These are phyloP conservation scores for Venturia canescens DNA, from an alignment of 1,140 invertebrate species.

Conservation along the genomic window DNA sequence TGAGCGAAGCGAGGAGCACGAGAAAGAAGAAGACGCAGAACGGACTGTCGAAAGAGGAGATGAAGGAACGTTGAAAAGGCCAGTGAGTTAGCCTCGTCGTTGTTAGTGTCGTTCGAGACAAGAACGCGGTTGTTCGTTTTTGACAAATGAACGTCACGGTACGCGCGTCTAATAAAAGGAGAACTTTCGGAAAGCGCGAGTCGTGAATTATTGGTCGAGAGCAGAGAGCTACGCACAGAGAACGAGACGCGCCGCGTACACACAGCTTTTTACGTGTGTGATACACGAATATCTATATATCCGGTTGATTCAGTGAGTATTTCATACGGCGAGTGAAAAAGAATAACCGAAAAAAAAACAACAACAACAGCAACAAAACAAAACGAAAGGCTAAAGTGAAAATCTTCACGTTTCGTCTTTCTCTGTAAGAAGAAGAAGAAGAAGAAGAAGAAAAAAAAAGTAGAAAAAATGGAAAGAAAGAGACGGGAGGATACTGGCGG, in stretches of 20 bases:
- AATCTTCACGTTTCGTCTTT: slow-evolving; percentile 30
- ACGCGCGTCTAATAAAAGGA: slow-evolving; percentile 50
- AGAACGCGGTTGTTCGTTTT: slow-evolving; percentile 48
- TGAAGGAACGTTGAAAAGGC: background rate
- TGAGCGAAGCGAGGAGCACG: background rate
- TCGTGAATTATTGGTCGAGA: slow-evolving; percentile 28
- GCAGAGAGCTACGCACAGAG: slow-evolving; percentile 16
- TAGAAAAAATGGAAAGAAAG: background rate
- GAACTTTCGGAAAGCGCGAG: slow-evolving; percentile 42
- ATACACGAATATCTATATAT: slow-evolving; percentile 6
- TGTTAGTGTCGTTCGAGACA: slow-evolving; percentile 44
- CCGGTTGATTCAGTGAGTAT: background rate
- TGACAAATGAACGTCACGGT: slow-evolving; percentile 61
- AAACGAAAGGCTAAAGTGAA: slow-evolving; percentile 34
- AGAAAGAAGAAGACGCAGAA: slow-evolving; percentile 6
- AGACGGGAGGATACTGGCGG: slow-evolving; percentile 27
- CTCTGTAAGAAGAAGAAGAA: slow-evolving; percentile 12
- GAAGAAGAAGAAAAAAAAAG: background rate
- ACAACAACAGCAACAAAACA: too few relatives aligned
- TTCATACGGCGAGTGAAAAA: slow-evolving; percentile 27
- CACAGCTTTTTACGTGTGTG: background rate
- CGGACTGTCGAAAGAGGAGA: slow-evolving; percentile 47
- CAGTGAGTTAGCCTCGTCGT: background rate
- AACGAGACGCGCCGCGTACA: slow-evolving; percentile 30
- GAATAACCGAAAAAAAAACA: too few relatives aligned